A percentile compares a stretch with the other conserved stretches of the same genome.
phyloP scores from a whole-genome alignment of 2,888 invertebrate genomes.

The Lepidocyrtoides sp. region DNA sequence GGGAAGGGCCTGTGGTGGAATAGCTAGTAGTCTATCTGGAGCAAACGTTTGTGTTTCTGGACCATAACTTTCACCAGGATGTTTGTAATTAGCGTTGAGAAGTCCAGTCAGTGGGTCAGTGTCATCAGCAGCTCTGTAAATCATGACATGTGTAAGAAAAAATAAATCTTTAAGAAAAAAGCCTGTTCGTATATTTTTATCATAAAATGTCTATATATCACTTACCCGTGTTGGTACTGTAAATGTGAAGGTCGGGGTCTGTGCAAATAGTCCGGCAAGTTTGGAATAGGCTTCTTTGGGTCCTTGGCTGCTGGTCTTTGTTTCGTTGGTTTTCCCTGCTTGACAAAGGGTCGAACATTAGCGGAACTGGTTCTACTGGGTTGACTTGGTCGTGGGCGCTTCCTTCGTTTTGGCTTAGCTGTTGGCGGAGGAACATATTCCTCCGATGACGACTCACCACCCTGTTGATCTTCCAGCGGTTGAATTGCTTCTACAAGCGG shows the following conservation, averaged over 20 bases:
- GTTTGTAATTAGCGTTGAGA: constrained; percentile 80
- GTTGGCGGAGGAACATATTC: constrained; percentile 69
- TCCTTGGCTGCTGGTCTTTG: constrained; percentile 34
- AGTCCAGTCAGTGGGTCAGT: constrained; percentile 83
- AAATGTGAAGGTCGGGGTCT: constrained; percentile 84
- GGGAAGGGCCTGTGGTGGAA: constrained; percentile 82
- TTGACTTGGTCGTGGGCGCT: constrained; percentile 68
- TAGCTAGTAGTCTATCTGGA: constrained; percentile 80
- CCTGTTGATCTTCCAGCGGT: constrained; percentile 62
- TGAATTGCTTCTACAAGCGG: constrained; percentile 81
- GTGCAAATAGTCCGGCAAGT: constrained; percentile 84
- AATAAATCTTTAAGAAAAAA: too few species aligned
- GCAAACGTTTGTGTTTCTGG: constrained; percentile 79
- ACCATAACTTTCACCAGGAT: constrained; percentile 79
- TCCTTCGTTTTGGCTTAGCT: constrained; percentile 57
- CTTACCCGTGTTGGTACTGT: constrained; percentile 84
- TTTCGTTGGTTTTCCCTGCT: constrained; percentile 71
- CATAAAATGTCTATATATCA: neutral
- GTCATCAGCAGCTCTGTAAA: constrained; percentile 83
- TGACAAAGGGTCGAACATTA: constrained; percentile 74
- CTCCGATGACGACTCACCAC: constrained; percentile 66
- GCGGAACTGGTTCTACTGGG: neutral
- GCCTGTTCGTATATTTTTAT: too few species aligned
- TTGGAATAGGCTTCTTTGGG: constrained; percentile 77
- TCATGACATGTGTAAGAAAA: too few species aligned